Percentiles rank a stretch among this genome's conserved stretches.
Conservation (phyloP, 2,113 vertebrate species). For the Microtus pennsylvanicus region DNA sequence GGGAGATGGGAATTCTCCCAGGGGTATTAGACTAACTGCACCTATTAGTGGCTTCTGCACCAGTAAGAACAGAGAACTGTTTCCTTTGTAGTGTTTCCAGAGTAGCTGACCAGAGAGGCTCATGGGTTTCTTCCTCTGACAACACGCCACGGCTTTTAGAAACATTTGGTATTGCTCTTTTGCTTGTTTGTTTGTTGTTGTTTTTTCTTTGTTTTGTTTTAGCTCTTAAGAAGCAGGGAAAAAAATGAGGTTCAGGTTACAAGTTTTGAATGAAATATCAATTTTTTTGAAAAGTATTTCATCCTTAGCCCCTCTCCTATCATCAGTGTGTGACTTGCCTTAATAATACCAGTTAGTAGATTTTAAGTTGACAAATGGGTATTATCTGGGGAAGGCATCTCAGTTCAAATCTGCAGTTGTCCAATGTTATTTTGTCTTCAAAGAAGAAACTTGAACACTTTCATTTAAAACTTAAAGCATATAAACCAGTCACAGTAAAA, state of each 20-base stretch:
- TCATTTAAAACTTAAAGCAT: background rate
- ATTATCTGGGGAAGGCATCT: background rate
- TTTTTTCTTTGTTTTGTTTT: slow-evolving; percentile 60
- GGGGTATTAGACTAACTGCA: slow-evolving; percentile 85
- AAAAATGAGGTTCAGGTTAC: slow-evolving; percentile 52
- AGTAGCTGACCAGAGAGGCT: slow-evolving; percentile 82
- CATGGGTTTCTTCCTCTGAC: slow-evolving; percentile 85
- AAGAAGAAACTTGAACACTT: background rate
- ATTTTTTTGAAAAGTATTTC: slow-evolving; percentile 62
- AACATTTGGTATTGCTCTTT: slow-evolving; percentile 20
- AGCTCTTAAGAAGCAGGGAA: slow-evolving; percentile 67
- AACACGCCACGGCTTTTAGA: slow-evolving; percentile 81
- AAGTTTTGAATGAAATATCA: slow-evolving; percentile 65
- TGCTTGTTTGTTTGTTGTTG: no score
- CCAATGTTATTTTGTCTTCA: slow-evolving; percentile 17
- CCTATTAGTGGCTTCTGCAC: slow-evolving; percentile 80
- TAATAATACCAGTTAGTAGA: background rate
- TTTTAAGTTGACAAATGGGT: slow-evolving; percentile 30
- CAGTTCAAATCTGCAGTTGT: background rate
- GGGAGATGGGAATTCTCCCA: slow-evolving; percentile 71
- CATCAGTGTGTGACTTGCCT: slow-evolving; percentile 11
- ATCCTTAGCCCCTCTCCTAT: slow-evolving; percentile 2
- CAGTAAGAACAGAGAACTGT: slow-evolving; percentile 83
- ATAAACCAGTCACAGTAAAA: slow-evolving; percentile 23
- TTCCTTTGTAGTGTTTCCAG: slow-evolving; percentile 88